A percentile compares a stretch with the other conserved stretches of the same genome.
Evolutionary conservation across 2,113 vertebrate genomes (phyloP).

Genomic region (Varanus salvator): DNA sequence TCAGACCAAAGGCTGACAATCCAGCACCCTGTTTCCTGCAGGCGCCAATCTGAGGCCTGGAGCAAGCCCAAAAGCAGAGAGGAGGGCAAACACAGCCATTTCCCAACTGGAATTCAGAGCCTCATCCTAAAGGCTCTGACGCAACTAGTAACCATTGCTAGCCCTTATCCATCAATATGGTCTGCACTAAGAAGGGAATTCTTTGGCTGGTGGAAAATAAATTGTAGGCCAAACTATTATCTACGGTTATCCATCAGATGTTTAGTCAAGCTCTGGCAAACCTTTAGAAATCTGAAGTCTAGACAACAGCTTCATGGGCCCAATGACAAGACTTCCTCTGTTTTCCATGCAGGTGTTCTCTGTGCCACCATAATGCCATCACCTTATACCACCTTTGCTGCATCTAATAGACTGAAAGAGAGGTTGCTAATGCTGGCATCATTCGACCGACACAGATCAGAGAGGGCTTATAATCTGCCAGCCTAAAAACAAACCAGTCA

Average conservation of each 20-base stretch:
- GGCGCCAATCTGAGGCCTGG: not conserved
- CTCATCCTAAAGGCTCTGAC: not conserved
- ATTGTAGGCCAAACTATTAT: not conserved
- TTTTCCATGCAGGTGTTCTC: not conserved
- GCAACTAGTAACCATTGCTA: not conserved
- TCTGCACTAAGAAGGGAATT: not conserved
- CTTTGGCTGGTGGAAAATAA: not conserved
- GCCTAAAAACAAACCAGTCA: not conserved
- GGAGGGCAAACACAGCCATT: not conserved
- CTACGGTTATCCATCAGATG: too few species aligned
- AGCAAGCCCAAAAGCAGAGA: not conserved
- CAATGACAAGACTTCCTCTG: not conserved
- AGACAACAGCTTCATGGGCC: rapidly evolving
- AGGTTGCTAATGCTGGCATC: not conserved
- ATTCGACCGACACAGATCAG: not conserved
- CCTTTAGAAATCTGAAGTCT: not conserved
- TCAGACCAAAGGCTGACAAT: not conserved
- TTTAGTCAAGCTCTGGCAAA: not conserved
- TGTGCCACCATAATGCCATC: constrained; percentile 5
- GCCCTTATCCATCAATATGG: not conserved
- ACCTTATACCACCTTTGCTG: not conserved
- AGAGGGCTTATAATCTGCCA: constrained; percentile 4
- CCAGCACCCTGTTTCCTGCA: not conserved
- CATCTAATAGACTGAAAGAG: not conserved
- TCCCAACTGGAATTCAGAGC: not conserved